Percentiles rank a stretch among this genome's conserved stretches.
Evolutionary conservation across 1,140 invertebrate genomes (phyloP).

Genomic region (Chelonus insularis): DNA sequence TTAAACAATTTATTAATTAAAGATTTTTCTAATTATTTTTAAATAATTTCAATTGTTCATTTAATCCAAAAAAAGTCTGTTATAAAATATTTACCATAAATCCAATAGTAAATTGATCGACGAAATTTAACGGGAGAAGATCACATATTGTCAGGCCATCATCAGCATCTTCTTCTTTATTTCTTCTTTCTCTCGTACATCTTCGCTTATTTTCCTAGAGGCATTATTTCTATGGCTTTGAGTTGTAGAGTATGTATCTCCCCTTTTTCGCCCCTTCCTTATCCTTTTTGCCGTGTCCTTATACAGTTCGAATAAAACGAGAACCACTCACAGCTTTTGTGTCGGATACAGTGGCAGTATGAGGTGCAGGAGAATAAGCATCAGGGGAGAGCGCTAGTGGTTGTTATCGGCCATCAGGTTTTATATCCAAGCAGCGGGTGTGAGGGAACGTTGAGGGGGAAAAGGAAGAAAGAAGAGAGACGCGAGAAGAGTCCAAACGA

Average conservation of each 20-base stretch:
- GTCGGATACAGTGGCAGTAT: slow-evolving; percentile 51
- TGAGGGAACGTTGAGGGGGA: slow-evolving; percentile 16
- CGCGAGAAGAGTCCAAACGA: slow-evolving; percentile 39
- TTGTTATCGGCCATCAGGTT: slow-evolving; percentile 63
- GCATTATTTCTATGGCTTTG: slow-evolving; percentile 23
- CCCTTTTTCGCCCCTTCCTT: slow-evolving; percentile 20
- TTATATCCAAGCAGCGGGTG: slow-evolving; percentile 50
- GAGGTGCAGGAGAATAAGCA: slow-evolving; percentile 13
- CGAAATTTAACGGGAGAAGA: slow-evolving; percentile 32
- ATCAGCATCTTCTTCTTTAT: slow-evolving; percentile 31
- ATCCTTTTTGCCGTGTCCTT: slow-evolving; percentile 43
- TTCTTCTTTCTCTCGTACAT: slow-evolving; percentile 14
- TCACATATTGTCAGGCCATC: slow-evolving; percentile 51
- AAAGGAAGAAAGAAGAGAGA: slow-evolving; percentile 11
- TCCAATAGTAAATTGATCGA: slow-evolving; percentile 34
- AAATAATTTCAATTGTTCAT: too few relatives aligned
- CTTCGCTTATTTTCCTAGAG: slow-evolving; percentile 23
- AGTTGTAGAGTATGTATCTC: slow-evolving; percentile 23
- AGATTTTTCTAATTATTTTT: too few relatives aligned
- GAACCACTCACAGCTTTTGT: slow-evolving; percentile 61
- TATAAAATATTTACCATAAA: slow-evolving; percentile 25
- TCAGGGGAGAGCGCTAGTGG: slow-evolving; percentile 47
- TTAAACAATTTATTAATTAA: not conserved
- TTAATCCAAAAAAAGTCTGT: too few relatives aligned
- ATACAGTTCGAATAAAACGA: slow-evolving; percentile 60